Percentiles rank a stretch among this genome's conserved stretches.
Conservation (phyloP, 1,140 invertebrate species). For the Lordiphosa mommai region DNA sequence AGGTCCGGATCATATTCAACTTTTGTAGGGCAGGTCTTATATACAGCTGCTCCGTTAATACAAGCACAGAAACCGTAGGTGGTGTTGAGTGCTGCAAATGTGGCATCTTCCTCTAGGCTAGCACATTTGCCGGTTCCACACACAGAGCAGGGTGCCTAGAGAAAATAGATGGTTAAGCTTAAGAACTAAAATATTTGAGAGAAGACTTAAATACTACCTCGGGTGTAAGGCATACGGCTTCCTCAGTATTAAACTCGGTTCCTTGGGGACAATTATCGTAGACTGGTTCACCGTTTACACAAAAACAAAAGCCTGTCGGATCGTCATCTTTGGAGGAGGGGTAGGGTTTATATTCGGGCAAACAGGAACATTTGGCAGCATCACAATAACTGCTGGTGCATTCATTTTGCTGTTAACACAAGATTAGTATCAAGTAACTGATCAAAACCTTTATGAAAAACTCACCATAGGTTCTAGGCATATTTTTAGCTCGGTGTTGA, state of each 20-base stretch:
- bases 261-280: constrained; percentile 17
- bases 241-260: neutral
- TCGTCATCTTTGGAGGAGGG: constrained; percentile 16
- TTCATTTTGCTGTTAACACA: neutral
- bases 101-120: neutral
- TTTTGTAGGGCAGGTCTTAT: constrained; percentile 9
- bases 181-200: neutral
- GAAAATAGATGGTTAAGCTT: no score
- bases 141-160: constrained; percentile 36
- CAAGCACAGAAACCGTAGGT: constrained; percentile 44
- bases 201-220: constrained; percentile 7
- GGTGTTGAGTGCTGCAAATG: constrained; percentile 30
- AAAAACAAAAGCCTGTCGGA: constrained; percentile 22
- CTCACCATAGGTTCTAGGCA: constrained; percentile 24
- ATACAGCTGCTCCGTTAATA: constrained; percentile 6
- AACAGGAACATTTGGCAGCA: constrained; percentile 16
- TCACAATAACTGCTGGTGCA: constrained; percentile 15
- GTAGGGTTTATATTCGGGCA: constrained; percentile 11
- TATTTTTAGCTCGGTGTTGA: neutral
- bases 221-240: constrained; percentile 2
- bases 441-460: no score
- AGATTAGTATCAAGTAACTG: neutral
- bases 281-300: constrained; percentile 5
- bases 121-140: constrained; percentile 22
- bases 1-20: neutral